Evolutionary conservation across 1,140 invertebrate species (phyloP).

Genomic region (Cyclargus thomasi): DNA sequence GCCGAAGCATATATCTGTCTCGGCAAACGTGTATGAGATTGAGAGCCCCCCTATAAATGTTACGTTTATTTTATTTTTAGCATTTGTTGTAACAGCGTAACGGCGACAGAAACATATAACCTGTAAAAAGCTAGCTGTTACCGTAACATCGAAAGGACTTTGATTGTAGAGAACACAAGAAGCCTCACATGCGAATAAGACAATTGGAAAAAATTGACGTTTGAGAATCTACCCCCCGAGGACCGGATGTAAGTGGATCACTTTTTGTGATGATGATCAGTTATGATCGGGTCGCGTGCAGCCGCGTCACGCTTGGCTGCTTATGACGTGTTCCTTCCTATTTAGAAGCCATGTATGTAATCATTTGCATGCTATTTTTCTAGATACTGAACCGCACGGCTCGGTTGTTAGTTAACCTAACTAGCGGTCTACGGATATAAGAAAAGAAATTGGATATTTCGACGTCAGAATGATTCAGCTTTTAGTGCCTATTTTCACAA

Average conservation of each 20-base stretch:
- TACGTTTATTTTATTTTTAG: too few relatives aligned
- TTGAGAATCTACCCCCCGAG: background rate
- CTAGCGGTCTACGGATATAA: background rate
- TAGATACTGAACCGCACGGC: background rate
- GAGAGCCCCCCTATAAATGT: too few relatives aligned
- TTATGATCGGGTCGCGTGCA: background rate
- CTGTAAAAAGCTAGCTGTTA: too few relatives aligned
- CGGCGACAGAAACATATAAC: too few relatives aligned
- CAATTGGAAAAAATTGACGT: background rate
- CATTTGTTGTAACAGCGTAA: too few relatives aligned
- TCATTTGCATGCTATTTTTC: slow-evolving; percentile 11
- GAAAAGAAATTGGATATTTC: too few relatives aligned
- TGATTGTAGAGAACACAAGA: too few relatives aligned
- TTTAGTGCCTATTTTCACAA: too few relatives aligned
- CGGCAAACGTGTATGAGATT: too few relatives aligned
- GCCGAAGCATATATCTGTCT: too few relatives aligned
- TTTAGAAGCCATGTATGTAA: slow-evolving; percentile 11
- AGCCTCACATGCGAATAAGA: background rate
- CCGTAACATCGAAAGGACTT: too few relatives aligned
- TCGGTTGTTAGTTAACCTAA: background rate
- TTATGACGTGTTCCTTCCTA: background rate
- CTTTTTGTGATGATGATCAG: background rate
- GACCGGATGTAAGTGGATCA: background rate
- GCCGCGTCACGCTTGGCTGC: background rate
- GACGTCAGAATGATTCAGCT: background rate